These are phyloP conservation scores for Subanguina moxae DNA, from an alignment of 1,140 invertebrate genomes.

Conservation along the genomic window DNA sequence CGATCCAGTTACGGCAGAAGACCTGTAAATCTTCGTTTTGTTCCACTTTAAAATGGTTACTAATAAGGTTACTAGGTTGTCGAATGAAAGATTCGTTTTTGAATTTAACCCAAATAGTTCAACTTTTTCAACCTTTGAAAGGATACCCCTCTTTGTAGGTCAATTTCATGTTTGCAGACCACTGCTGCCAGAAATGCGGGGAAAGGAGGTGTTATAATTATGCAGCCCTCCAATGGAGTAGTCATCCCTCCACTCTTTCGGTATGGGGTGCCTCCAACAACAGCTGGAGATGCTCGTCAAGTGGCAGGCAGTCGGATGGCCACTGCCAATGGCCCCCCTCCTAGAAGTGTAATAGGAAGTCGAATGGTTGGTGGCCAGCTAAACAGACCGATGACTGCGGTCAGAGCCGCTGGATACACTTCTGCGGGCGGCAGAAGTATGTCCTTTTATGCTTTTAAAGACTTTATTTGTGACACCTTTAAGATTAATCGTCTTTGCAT, in stretches of 20 bases:
- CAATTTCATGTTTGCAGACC: background rate
- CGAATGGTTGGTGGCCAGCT: constrained; percentile 23
- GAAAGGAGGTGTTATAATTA: background rate
- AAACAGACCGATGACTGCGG: constrained; percentile 83
- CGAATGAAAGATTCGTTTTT: too few relatives aligned
- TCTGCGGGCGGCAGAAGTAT: constrained; percentile 65
- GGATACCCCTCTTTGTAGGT: too few relatives aligned
- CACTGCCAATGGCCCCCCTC: background rate
- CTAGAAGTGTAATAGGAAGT: constrained; percentile 11
- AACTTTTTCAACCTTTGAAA: too few relatives aligned
- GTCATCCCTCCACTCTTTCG: constrained; percentile 1
- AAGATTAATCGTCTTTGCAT: constrained; percentile 12
- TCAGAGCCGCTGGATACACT: constrained; percentile 88
- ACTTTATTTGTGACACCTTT: constrained; percentile 1
- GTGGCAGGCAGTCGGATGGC: constrained; percentile 10
- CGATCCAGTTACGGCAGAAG: constrained; percentile 53
- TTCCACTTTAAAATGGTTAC: too few relatives aligned
- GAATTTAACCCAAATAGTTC: too few relatives aligned
- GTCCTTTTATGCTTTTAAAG: constrained; percentile 3
- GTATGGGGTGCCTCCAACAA: constrained; percentile 4
- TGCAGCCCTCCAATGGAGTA: background rate
- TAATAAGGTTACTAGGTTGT: too few relatives aligned
- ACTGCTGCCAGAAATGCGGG: background rate
- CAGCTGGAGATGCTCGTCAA: background rate
- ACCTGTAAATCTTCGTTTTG: constrained; percentile 39